A percentile compares a stretch with the other conserved stretches of the same genome.
Evolutionary conservation across 1,140 invertebrate genomes (phyloP).

Genomic region (Copidosoma floridanum): DNA sequence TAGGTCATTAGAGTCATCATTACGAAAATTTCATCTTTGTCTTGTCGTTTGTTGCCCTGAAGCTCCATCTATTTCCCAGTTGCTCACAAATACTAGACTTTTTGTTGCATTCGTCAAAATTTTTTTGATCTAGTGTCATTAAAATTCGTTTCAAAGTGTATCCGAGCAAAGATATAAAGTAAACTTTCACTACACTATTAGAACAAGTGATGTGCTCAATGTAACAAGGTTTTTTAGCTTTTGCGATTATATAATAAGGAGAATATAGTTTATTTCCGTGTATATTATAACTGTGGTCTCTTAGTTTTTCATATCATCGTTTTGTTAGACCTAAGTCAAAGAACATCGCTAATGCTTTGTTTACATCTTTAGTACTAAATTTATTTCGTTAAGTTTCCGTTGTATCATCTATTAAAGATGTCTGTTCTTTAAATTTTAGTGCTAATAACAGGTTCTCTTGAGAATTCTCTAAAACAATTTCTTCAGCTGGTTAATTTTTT

Average conservation of each 20-base stretch:
- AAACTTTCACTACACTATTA: background rate
- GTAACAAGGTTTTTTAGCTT: no score
- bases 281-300: no score
- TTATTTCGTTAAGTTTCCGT: no score
- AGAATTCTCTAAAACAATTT: no score
- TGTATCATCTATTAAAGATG: no score
- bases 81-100: constrained; percentile 2
- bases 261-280: background rate
- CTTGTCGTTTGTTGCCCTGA: background rate
- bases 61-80: no score
- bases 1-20: background rate
- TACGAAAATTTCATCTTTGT: background rate
- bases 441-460: no score
- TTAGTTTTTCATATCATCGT: constrained; percentile 6
- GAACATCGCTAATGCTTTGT: constrained; percentile 3
- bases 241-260: no score
- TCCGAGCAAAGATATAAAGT: background rate
- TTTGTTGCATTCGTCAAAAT: background rate
- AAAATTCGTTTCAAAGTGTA: background rate
- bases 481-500: no score
- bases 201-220: background rate
- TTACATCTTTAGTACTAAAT: no score
- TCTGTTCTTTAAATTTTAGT: no score
- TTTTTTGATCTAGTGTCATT: background rate
- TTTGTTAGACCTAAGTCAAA: background rate